These are phyloP conservation scores for Labroides dimidiatus DNA, from an alignment of 2,797 vertebrate genomes.

Conservation along the genomic window DNA sequence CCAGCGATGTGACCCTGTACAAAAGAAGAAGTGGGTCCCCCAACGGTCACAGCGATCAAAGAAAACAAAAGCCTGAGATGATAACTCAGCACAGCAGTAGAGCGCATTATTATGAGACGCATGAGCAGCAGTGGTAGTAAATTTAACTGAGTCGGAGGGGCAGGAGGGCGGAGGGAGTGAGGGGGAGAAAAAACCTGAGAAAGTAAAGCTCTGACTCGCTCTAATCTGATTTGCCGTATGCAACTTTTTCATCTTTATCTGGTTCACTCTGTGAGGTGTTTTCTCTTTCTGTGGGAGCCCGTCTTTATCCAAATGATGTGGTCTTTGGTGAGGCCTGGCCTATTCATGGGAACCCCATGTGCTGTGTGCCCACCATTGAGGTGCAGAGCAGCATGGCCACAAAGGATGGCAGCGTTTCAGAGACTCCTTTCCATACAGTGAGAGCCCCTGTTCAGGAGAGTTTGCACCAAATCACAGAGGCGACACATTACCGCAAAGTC, in stretches of 20 bases:
- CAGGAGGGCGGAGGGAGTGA: constrained; percentile 10
- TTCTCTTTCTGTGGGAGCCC: constrained; percentile 73
- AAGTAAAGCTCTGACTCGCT: constrained; percentile 64
- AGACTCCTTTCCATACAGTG: constrained; percentile 49
- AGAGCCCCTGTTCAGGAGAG: too few species aligned
- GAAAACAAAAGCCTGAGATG: constrained; percentile 80
- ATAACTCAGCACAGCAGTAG: constrained; percentile 79
- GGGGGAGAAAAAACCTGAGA: constrained; percentile 28
- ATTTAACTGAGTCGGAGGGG: constrained; percentile 60
- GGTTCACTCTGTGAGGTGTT: constrained; percentile 72
- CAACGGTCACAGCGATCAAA: constrained; percentile 81
- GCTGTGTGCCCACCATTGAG: constrained; percentile 80
- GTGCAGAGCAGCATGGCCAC: constrained; percentile 80
- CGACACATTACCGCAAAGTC: constrained; percentile 8
- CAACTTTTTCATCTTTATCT: constrained; percentile 75
- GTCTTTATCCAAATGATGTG: constrained; percentile 77
- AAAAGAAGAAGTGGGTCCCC: constrained; percentile 77
- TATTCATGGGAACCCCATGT: constrained; percentile 81
- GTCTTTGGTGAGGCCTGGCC: constrained; percentile 76
- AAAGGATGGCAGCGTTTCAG: constrained; percentile 77
- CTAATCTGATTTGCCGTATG: constrained; percentile 74
- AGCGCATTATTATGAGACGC: constrained; percentile 71
- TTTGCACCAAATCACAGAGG: constrained; percentile 39
- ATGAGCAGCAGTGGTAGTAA: constrained; percentile 65
- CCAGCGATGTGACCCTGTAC: constrained; percentile 71